phyloP scores from a whole-genome alignment of 2,888 invertebrate genomes.

The Yponomeuta plumbellus region DNA sequence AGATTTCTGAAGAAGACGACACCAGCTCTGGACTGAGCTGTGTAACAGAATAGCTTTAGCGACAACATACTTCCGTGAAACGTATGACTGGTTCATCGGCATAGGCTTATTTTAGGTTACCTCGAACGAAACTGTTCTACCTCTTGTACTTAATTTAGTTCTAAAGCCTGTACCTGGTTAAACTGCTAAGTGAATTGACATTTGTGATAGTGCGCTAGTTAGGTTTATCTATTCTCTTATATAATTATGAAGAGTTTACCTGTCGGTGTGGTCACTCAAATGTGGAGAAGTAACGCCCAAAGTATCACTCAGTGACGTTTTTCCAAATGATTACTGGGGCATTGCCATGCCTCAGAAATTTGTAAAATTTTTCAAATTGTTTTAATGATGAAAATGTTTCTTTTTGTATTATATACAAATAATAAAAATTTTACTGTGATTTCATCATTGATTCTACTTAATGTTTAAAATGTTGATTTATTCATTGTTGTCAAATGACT shows the following conservation, averaged over 20 bases:
- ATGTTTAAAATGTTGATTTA: conserved; percentile 19
- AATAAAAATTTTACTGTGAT: conserved; percentile 16
- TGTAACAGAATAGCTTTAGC: not conserved
- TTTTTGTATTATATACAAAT: conserved; percentile 7
- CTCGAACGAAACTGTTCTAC: conserved; percentile 10
- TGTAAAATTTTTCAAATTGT: not conserved
- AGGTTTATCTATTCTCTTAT: not conserved
- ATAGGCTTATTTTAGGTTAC: not conserved
- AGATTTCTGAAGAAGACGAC: conserved; percentile 34
- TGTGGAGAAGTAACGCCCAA: not conserved
- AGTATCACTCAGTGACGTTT: not conserved
- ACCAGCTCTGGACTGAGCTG: conserved; percentile 51
- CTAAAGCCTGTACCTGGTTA: not conserved
- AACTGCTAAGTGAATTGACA: not conserved
- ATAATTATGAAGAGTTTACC: not conserved
- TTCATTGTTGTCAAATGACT: conserved; percentile 11
- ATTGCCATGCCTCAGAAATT: not conserved
- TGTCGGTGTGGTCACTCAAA: not conserved
- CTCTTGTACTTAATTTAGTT: conserved; percentile 12
- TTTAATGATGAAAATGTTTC: not conserved
- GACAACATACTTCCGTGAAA: not conserved
- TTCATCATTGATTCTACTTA: conserved; percentile 19
- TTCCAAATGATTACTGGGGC: not conserved
- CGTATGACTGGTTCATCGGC: conserved; percentile 3
- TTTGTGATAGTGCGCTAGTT: not conserved